These are phyloP conservation scores for Anas acuta DNA, from an alignment of 2,797 vertebrate genomes.

Conservation along the genomic window DNA sequence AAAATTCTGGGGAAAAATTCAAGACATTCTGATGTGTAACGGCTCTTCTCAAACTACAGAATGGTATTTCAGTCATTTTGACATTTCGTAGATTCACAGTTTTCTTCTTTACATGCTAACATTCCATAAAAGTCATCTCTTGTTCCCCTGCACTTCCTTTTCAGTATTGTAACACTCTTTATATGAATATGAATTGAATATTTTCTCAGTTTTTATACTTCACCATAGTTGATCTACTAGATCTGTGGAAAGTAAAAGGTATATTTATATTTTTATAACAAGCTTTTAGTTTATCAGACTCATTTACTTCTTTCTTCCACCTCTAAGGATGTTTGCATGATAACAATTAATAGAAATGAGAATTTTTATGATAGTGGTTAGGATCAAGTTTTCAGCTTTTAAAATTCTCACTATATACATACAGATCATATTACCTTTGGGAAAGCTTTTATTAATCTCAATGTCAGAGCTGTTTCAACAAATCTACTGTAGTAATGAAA, in stretches of 20 bases:
- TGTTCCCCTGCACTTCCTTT: neutral
- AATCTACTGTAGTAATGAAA: conserved; percentile 80
- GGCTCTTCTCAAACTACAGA: neutral
- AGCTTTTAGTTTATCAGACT: conserved; percentile 35
- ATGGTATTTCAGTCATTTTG: neutral
- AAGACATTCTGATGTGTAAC: neutral
- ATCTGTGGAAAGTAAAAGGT: neutral
- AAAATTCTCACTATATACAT: conserved; percentile 63
- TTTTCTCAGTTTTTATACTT: conserved; percentile 6
- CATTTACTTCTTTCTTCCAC: neutral
- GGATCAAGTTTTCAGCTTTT: conserved; percentile 63
- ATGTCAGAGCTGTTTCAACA: conserved; percentile 78
- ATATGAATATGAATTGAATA: neutral
- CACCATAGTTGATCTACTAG: conserved; percentile 7
- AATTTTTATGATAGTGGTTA: conserved; percentile 30
- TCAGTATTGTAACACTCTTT: neutral
- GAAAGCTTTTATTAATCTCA: conserved; percentile 77
- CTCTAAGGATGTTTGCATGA: neutral
- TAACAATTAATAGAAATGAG: conserved; percentile 66
- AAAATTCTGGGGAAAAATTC: neutral
- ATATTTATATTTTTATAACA: conserved; percentile 28
- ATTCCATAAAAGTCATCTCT: neutral
- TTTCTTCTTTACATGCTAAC: neutral
- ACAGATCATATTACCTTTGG: conserved; percentile 70
- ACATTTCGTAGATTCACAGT: neutral